Evolutionary conservation across 2,113 vertebrate species (phyloP).

Genomic region (Xenotilapia flavipinnis): DNA sequence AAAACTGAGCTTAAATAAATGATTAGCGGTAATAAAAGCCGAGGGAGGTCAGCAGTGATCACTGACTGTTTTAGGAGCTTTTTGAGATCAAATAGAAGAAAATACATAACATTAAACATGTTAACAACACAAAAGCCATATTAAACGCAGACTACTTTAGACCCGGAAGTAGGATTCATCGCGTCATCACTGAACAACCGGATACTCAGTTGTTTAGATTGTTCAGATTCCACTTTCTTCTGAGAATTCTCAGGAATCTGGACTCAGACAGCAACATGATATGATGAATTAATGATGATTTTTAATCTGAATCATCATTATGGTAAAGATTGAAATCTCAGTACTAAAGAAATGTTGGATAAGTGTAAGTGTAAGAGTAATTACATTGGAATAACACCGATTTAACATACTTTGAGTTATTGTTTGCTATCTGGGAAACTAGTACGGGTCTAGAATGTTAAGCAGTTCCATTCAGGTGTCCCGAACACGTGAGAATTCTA

Average conservation of each 20-base stretch:
- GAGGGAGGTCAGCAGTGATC: too few relatives aligned
- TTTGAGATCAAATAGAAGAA: too few relatives aligned
- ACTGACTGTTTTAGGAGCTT: too few relatives aligned
- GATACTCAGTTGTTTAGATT: not conserved
- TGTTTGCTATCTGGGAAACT: not conserved
- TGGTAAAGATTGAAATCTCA: not conserved
- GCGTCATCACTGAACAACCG: too few relatives aligned
- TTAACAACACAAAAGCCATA: too few relatives aligned
- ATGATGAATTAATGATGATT: not conserved
- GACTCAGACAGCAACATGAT: not conserved
- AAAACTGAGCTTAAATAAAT: too few relatives aligned
- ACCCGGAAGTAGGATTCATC: too few relatives aligned
- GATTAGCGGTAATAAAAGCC: too few relatives aligned
- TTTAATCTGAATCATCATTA: not conserved
- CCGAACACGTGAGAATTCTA: not conserved
- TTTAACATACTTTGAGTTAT: not conserved
- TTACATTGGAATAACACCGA: not conserved
- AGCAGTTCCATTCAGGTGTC: not conserved
- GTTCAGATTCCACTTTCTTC: not conserved
- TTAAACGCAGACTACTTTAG: too few relatives aligned
- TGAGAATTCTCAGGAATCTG: not conserved
- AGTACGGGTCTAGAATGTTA: not conserved
- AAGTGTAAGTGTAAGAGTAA: not conserved
- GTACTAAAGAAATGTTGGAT: not conserved
- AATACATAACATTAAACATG: too few relatives aligned